Evolutionary conservation across 2,797 vertebrate species (phyloP), one percentile per base, ranked within the genome.

Genomic region (Anguilla anguilla): DNA sequence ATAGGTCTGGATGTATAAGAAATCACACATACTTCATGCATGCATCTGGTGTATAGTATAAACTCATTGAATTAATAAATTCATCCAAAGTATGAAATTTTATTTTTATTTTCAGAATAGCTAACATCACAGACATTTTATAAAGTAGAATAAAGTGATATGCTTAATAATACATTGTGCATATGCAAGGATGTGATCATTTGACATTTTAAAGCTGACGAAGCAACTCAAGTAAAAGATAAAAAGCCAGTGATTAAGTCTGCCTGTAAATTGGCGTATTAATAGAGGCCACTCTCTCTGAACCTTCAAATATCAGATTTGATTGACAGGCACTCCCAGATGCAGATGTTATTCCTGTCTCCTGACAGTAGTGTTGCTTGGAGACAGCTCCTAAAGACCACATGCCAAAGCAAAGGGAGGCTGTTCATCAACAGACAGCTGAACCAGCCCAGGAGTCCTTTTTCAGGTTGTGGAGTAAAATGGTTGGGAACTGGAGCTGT

Each of bases 201-300:
- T 84, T 84, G 79, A 49, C 19, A 51, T 82, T 59, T 57, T 35
- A 57, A 74, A 43, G 28, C 57, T n/a, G 55, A 43, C 46, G 28
- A 31, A 17, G 57, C 6, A 91, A 92, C 92, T 91, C 92, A 92
- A 92, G 92, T 87, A 31, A 90, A 61, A 89, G 87, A 89, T 77
- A 0, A 85, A 87, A 83, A 88, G 93, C 91, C 93, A 92, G 86
- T 93, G 95, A 95, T 96, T 94, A 94, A 92, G 92, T 93, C 91
- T 93, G 90, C 88, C 93, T 86, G 93, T 93, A 94, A 94, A 95
- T 95, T 91, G 93, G 89, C 94, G 95, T 95, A 93, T 94, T 94
- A 94, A 94, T 91, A 94, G 90, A 85, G 69, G 83, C 39, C 43
- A 69, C 90, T 90, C 91, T 89, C 87, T 91, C 90, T 86, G 88